Base-by-base conservation (phyloP, 2,888 invertebrate species). In the Spodoptera littoralis region DNA sequence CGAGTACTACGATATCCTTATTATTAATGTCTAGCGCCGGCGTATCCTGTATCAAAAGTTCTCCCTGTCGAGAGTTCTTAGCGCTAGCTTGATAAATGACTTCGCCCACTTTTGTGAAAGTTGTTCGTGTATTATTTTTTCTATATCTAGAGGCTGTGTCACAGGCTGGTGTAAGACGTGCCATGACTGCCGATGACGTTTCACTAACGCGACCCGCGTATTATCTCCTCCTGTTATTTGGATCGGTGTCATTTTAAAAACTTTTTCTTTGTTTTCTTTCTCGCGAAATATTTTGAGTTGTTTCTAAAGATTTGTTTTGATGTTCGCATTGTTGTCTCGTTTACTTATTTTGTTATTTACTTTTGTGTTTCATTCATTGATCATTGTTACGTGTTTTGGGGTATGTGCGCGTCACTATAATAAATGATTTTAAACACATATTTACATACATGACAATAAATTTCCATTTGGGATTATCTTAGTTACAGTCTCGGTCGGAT, bases 41-140 rank as follows among this genome's bases (percentile, higher is more conserved):
- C 87, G 89, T 90, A 89, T 92, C 92, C 90, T 90, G 92, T 93
- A 92, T 93, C 94, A 93, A 92, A 94, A 93, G 87, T 93, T 94
- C 87, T 84, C 86, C 86, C 87, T 89, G 93, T 92, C 92, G 88
- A 90, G 94, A 92, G 93, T 93, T 93, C 93, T 94, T 92, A 91
- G 87, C 88, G 90, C 85, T 89, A 83, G 89, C 88, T 92, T 94
- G 94, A 94, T 94, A 94, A 94, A 94, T 94, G 94, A 93, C 94
- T 92, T 92, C 83, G 83, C 86, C 87, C 88, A 90, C 90, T 93
- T 92, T 90, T 87, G 89, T 86, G 88, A 88, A 90, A 91, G 86
- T 91, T 92, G 84, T 74, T 83, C 88, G 85, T 87, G 83, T 88
- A 81, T 90, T 89, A 70, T 79, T 80, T 79, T 90, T 84, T 77